Base-by-base conservation (phyloP, 2,113 vertebrate genomes). In the Prunella himalayana region DNA sequence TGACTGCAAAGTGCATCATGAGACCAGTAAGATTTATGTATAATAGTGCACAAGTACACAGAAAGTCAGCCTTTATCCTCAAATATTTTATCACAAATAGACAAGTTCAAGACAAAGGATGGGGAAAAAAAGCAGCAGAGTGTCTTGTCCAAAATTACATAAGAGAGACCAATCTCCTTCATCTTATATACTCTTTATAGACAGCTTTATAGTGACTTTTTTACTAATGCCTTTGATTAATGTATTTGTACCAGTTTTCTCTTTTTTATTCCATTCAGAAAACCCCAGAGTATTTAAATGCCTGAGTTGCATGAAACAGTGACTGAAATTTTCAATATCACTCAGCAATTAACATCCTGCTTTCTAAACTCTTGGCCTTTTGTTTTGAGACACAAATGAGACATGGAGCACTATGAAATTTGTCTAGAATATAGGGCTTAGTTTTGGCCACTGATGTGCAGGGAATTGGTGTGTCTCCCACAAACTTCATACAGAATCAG, bases 11-110 rank as follows among this genome's bases (percentile, higher is more conserved):
- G 56, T 49, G 59, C 60, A 88, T 68, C 80, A 8, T 70, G 75
- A 92, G 64, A 90, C 45, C 50, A 33, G n/a, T 57, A 77, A 68
- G 69, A 97, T 96, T 88, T 91, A 85, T 90, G 7, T 73, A 35
- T 70, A 44, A 66, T 70, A 78, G 50, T 73, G 70, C 21, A 53
- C 16, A 76, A 80, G 63, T 45, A 85, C 35, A 56, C n/a, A 71
- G 57, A 47, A 93, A 81, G 28, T 50, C 66, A 63, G 33, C 47
- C 42, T 80, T 71, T 63, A 69, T 80, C 63, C 37, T 41, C 51
- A 75, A 51, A 82, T 65, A 73, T 85, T 90, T 91, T 87, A 82
- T 17, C 22, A 50, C 35, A 77, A 92, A 85, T 45, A 83, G 39
- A 44, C 71, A 81, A 92, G 54, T 35, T 80, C 44, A 75, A 88